A percentile compares a stretch with the other conserved stretches of the same genome.
phyloP scores from a whole-genome alignment of 1,140 invertebrate species.

The Hyles euphorbiae region DNA sequence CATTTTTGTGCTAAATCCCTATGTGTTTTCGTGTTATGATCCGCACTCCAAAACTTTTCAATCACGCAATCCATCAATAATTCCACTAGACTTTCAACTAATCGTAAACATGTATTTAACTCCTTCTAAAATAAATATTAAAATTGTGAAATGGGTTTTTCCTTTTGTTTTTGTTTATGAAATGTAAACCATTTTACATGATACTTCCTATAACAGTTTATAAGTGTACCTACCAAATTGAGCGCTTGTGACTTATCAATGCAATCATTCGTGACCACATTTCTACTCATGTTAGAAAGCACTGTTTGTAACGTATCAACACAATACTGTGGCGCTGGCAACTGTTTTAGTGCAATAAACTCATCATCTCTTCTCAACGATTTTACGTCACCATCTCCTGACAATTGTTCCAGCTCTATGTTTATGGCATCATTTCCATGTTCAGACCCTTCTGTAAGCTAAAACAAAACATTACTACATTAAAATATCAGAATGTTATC shows the following conservation, averaged over 20 bases:
- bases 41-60: constrained; percentile 47
- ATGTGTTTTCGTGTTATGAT: constrained; percentile 53
- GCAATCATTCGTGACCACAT: constrained; percentile 14
- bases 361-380: constrained; percentile 33
- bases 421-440: constrained; percentile 41
- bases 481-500: too few relatives aligned
- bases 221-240: too few relatives aligned
- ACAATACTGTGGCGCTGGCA: constrained; percentile 51
- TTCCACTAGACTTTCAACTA: constrained; percentile 44
- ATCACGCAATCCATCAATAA: constrained; percentile 50
- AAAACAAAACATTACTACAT: constrained; percentile 9
- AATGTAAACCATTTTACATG: not conserved
- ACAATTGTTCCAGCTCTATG: constrained; percentile 42
- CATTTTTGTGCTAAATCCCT: constrained; percentile 61
- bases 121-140: constrained; percentile 44
- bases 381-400: constrained; percentile 16
- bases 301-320: constrained; percentile 44
- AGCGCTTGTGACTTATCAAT: too few relatives aligned
- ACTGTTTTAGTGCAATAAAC: constrained; percentile 42
- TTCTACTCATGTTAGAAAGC: constrained; percentile 43
- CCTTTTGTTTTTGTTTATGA: not conserved
- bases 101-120: constrained; percentile 40
- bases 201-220: not conserved
- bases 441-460: constrained; percentile 35
- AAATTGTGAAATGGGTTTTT: not conserved